These are phyloP conservation scores for Gobiocypris rarus DNA, from an alignment of 2,113 vertebrate genomes.

Conservation along the genomic window DNA sequence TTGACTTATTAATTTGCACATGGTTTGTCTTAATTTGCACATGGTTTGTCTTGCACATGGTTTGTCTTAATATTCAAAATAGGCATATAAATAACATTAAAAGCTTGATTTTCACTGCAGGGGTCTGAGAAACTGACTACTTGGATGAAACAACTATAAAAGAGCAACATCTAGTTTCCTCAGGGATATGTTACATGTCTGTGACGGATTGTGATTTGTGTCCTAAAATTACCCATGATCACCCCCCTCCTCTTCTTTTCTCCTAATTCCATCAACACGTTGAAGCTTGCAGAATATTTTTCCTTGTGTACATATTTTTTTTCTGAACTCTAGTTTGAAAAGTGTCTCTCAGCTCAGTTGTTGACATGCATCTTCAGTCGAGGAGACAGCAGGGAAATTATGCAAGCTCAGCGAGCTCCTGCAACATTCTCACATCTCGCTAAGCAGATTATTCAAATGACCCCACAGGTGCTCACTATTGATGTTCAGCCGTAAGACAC, in stretches of 20 bases:
- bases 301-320: neutral
- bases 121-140: neutral
- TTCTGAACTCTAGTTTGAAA: neutral
- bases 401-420: slow-evolving; percentile 38
- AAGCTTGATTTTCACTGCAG: too few relatives aligned
- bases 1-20: too few relatives aligned
- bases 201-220: neutral
- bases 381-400: slow-evolving; percentile 26
- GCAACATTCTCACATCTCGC: slow-evolving; percentile 26
- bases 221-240: neutral
- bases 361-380: slow-evolving; percentile 29
- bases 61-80: too few relatives aligned
- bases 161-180: neutral
- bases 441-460: slow-evolving; percentile 57
- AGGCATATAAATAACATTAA: too few relatives aligned
- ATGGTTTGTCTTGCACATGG: too few relatives aligned
- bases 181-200: slow-evolving; percentile 17
- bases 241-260: neutral
- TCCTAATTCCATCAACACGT: neutral
- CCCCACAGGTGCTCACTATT: slow-evolving; percentile 41
- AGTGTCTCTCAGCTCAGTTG: slow-evolving; percentile 15
- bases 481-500: slow-evolving; percentile 38
- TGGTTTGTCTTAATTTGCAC: too few relatives aligned
- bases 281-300: neutral
- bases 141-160: neutral